Percentiles rank a stretch among this genome's conserved stretches.
Evolutionary conservation across 2,888 invertebrate species (phyloP).

Genomic region (Macrostomum cliftonense): DNA sequence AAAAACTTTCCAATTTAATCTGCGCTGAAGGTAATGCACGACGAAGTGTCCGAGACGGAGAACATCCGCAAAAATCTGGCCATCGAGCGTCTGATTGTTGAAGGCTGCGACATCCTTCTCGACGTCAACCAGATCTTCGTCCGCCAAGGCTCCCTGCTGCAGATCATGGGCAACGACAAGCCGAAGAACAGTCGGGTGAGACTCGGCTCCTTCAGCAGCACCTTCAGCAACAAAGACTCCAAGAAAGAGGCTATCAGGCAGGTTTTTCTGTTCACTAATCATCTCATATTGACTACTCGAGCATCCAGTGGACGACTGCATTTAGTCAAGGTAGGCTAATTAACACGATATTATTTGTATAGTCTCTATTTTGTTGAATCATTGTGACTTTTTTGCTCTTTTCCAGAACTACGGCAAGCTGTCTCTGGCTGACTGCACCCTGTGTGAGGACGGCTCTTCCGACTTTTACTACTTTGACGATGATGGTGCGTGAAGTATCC

Average conservation of each 20-base stretch:
- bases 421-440: constrained; percentile 59
- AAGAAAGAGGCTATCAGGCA: constrained; percentile 57
- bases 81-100: constrained; percentile 76
- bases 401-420: constrained; percentile 52
- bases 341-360: no score
- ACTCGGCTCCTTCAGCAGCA: constrained; percentile 40
- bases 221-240: constrained; percentile 25
- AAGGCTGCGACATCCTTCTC: constrained; percentile 72
- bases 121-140: constrained; percentile 84
- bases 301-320: constrained; percentile 67
- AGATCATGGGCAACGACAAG: constrained; percentile 48
- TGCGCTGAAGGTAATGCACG: constrained; percentile 62
- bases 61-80: constrained; percentile 72
- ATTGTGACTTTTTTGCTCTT: no score
- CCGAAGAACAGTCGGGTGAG: constrained; percentile 44
- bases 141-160: constrained; percentile 61
- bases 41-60: constrained; percentile 72
- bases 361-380: no score
- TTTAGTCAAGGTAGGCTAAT: constrained; percentile 46
- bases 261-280: constrained; percentile 75
- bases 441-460: constrained; percentile 60
- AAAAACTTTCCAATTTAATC: no score
- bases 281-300: constrained; percentile 60
- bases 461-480: constrained; percentile 22
- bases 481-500: constrained; percentile 1